Percentiles rank a stretch among this genome's conserved stretches.
Evolutionary conservation across 2,797 vertebrate genomes (phyloP).

Genomic region (Rhinichthys osculus): DNA sequence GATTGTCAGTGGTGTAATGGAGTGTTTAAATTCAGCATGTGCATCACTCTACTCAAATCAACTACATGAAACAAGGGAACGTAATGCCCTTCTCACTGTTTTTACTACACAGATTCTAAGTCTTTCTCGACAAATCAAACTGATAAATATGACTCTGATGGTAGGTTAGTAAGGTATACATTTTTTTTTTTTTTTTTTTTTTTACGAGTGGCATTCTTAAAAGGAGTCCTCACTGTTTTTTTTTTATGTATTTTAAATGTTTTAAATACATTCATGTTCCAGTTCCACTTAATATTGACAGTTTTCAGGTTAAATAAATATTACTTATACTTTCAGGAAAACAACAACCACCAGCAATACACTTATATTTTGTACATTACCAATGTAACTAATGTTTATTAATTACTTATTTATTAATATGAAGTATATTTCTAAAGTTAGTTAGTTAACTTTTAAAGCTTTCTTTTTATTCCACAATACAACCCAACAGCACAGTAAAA

Average conservation of each 20-base stretch:
- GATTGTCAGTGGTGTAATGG: conserved; percentile 14
- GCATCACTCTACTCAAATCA: background rate
- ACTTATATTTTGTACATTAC: too few species aligned
- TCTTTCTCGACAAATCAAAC: background rate
- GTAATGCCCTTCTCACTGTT: background rate
- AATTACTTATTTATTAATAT: too few species aligned
- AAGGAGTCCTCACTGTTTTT: background rate
- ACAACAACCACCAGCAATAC: background rate
- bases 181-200: too few species aligned
- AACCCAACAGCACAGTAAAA: too few species aligned
- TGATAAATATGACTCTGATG: background rate
- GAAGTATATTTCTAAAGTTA: too few species aligned
- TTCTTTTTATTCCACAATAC: background rate
- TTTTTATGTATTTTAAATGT: background rate
- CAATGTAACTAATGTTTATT: too few species aligned
- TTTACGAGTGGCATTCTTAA: background rate
- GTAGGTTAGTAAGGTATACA: background rate
- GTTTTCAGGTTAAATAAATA: background rate
- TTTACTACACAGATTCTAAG: background rate
- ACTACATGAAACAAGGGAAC: background rate
- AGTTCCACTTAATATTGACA: too few species aligned
- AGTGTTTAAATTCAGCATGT: background rate
- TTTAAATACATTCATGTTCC: background rate
- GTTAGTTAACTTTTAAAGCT: too few species aligned
- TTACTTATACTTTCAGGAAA: background rate